phyloP scores from a whole-genome alignment of 2,113 vertebrate genomes.

The Thinocorus orbignyianus region DNA sequence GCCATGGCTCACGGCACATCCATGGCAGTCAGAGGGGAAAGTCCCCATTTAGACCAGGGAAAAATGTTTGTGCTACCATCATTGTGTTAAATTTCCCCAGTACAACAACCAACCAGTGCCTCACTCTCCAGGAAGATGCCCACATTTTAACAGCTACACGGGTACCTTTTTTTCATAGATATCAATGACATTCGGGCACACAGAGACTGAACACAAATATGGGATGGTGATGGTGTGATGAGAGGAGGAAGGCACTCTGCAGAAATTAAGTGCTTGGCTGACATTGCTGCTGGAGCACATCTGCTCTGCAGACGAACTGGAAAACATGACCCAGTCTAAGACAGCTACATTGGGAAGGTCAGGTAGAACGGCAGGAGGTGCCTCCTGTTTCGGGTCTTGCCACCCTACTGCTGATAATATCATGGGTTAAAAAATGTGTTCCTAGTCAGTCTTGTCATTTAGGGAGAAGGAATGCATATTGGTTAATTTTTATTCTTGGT shows the following conservation, averaged over 20 bases:
- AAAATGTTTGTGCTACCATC: neutral
- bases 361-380: neutral
- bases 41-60: accelerated
- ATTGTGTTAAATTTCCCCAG: neutral
- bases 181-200: neutral
- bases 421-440: neutral
- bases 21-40: accelerated
- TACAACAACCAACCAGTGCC: neutral
- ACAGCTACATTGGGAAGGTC: neutral
- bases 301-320: neutral
- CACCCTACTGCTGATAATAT: neutral
- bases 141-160: neutral
- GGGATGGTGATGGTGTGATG: neutral
- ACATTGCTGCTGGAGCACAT: slow-evolving; percentile 7
- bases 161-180: neutral
- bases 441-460: neutral
- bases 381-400: neutral
- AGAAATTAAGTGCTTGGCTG: slow-evolving; percentile 40
- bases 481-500: neutral
- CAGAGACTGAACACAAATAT: neutral
- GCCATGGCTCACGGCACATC: accelerated
- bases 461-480: neutral
- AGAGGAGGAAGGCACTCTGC: neutral
- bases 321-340: neutral
- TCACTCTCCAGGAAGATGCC: neutral